Conservation (phyloP, 1,140 invertebrate species). For the Aethina tumida region DNA sequence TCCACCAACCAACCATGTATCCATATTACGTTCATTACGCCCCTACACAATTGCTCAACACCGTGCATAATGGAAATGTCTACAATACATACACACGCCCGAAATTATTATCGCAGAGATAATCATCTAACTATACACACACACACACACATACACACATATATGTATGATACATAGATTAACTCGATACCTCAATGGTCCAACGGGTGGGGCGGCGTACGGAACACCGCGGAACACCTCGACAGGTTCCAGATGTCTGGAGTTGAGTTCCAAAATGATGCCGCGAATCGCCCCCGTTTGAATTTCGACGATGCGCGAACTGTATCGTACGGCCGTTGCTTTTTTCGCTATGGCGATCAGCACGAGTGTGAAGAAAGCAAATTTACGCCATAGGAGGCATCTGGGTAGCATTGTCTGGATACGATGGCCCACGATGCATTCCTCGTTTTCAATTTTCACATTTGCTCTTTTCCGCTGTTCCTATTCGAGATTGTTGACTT, state of each 20-base stretch:
- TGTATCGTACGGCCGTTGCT: constrained; percentile 39
- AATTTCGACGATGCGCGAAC: constrained; percentile 53
- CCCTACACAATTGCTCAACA: too few species aligned
- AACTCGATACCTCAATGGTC: constrained; percentile 37
- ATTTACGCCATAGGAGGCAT: neutral
- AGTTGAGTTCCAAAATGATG: constrained; percentile 62
- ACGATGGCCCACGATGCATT: constrained; percentile 13
- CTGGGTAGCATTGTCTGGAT: constrained; percentile 6
- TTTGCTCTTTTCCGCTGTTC: too few species aligned
- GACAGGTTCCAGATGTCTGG: constrained; percentile 65
- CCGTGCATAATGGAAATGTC: too few species aligned
- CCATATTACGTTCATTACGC: too few species aligned
- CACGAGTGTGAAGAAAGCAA: constrained; percentile 3
- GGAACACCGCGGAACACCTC: constrained; percentile 74
- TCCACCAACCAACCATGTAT: too few species aligned
- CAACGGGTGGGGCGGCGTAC: constrained; percentile 69
- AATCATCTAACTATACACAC: too few species aligned
- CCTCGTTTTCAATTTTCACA: constrained; percentile 16
- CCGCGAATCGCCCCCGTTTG: constrained; percentile 57
- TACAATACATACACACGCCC: too few species aligned
- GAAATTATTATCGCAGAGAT: too few species aligned
- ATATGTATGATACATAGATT: too few species aligned
- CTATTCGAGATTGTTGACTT: too few species aligned
- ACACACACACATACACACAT: too few species aligned
- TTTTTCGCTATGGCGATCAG: constrained; percentile 4